Evolutionary conservation across 2,888 invertebrate species (phyloP).

Genomic region (Dermolepida albohirtum): DNA sequence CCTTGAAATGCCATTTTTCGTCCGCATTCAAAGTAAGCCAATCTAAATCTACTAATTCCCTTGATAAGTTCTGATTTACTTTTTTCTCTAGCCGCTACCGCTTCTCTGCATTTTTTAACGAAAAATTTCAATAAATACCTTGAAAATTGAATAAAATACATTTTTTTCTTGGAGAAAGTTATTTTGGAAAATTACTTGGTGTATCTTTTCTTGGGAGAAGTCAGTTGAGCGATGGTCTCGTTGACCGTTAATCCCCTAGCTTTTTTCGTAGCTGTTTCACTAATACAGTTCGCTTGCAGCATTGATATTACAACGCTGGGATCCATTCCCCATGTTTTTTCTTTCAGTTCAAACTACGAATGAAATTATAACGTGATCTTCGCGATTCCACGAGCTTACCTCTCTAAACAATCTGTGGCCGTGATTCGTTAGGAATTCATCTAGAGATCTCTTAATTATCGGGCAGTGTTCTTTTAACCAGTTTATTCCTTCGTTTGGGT

Average conservation of each 20-base stretch:
- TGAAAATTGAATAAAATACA: constrained; percentile 42
- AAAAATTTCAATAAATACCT: constrained; percentile 72
- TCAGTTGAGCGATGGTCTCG: constrained; percentile 67
- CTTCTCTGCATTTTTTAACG: constrained; percentile 71
- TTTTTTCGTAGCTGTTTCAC: constrained; percentile 52
- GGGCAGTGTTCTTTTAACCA: constrained; percentile 72
- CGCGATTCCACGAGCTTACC: constrained; percentile 59
- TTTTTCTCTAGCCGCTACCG: constrained; percentile 74
- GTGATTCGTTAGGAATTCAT: constrained; percentile 74
- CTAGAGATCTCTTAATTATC: constrained; percentile 65
- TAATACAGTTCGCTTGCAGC: constrained; percentile 68
- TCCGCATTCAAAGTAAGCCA: constrained; percentile 71
- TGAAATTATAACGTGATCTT: background rate
- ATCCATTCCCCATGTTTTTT: constrained; percentile 75
- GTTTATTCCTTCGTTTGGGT: constrained; percentile 67
- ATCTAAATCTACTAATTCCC: constrained; percentile 70
- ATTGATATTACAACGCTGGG: constrained; percentile 72
- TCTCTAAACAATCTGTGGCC: constrained; percentile 79
- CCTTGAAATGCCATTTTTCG: constrained; percentile 72
- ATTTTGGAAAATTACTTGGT: constrained; percentile 30
- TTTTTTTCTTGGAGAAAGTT: background rate
- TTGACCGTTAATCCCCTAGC: constrained; percentile 57
- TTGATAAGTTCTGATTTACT: constrained; percentile 73
- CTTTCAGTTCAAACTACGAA: constrained; percentile 74
- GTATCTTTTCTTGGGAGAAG: constrained; percentile 38